A percentile compares a stretch with the other conserved stretches of the same genome.
These are phyloP conservation scores for Macaria notata DNA, from an alignment of 2,888 invertebrate species.

Conservation along the genomic window DNA sequence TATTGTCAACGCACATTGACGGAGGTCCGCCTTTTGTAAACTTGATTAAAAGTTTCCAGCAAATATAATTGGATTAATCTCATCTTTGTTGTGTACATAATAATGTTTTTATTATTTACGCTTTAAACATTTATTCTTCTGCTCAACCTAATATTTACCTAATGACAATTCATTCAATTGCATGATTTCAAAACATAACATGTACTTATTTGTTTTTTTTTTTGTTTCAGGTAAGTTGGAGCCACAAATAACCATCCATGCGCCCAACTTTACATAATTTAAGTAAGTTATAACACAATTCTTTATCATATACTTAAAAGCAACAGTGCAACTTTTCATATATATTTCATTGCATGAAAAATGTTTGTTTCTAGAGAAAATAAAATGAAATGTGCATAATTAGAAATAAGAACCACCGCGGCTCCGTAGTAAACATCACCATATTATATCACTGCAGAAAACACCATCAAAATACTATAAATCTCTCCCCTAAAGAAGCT, in stretches of 20 bases:
- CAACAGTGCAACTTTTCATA: no score
- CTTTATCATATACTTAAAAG: no score
- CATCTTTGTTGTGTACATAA: not conserved
- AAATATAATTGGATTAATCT: slow-evolving; percentile 9
- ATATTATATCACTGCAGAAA: not conserved
- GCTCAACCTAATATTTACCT: no score
- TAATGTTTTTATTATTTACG: no score
- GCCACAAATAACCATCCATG: not conserved
- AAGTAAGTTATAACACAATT: no score
- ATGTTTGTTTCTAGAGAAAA: no score
- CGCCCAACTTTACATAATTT: no score
- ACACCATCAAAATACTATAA: slow-evolving; percentile 26
- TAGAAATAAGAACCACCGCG: no score
- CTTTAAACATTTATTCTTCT: no score
- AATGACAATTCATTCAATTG: no score
- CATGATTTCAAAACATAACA: not conserved
- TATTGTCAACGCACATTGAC: slow-evolving; percentile 21
- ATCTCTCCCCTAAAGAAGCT: slow-evolving; percentile 34
- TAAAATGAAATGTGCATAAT: no score
- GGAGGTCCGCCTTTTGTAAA: not conserved
- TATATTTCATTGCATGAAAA: no score
- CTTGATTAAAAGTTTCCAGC: slow-evolving; percentile 7
- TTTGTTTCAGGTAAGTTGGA: slow-evolving; percentile 18
- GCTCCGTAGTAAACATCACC: not conserved
- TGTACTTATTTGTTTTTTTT: not conserved